Conservation (phyloP, 2,797 vertebrate species). For the Apodemus agrarius region DNA sequence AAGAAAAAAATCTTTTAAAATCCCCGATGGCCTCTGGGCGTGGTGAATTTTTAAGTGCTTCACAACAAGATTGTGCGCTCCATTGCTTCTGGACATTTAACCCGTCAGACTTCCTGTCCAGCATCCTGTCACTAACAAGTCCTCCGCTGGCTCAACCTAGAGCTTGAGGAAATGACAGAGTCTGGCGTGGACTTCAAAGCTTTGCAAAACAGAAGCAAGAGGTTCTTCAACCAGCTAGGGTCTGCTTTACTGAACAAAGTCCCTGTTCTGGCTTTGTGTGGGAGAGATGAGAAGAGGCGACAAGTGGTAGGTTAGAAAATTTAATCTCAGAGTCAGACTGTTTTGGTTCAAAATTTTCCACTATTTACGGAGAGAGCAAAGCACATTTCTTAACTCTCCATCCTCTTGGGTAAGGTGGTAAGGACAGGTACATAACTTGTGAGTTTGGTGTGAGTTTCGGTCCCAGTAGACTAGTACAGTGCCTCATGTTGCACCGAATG, state of each 20-base stretch:
- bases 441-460: conserved; percentile 24
- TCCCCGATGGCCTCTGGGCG: conserved; percentile 54
- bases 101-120: conserved; percentile 29
- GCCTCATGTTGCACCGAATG: not conserved
- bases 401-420: not conserved
- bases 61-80: conserved; percentile 5
- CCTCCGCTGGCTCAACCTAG: not conserved
- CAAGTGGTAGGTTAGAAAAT: not conserved
- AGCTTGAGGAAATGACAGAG: conserved; percentile 55
- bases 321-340: not conserved
- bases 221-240: conserved; percentile 53
- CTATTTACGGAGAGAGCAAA: not conserved
- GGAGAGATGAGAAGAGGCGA: conserved; percentile 6
- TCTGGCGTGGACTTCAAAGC: conserved; percentile 60
- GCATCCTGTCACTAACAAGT: conserved; percentile 3
- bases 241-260: conserved; percentile 58
- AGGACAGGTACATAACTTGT: conserved; percentile 17
- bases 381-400: conserved; percentile 12
- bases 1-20: not conserved
- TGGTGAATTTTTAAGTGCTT: conserved; percentile 51
- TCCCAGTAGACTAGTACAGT: not conserved
- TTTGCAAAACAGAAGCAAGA: conserved; percentile 59
- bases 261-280: conserved; percentile 50
- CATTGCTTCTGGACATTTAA: not conserved
- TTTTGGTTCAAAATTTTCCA: not conserved